phyloP scores from a whole-genome alignment of 2,888 invertebrate species.

The Crioceris asparagi region DNA sequence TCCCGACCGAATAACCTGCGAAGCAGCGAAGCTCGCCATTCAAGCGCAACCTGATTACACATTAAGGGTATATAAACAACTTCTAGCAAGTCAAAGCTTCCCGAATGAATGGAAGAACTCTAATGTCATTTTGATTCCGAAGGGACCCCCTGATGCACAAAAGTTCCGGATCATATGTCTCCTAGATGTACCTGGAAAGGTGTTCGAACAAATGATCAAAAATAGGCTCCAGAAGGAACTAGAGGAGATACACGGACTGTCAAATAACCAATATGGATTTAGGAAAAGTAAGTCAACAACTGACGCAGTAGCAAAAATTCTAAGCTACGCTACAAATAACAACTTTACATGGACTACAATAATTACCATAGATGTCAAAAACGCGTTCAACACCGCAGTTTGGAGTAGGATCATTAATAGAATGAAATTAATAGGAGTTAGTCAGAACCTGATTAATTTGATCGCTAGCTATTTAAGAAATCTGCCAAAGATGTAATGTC shows the following conservation, averaged over 20 bases:
- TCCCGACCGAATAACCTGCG: constrained; percentile 4
- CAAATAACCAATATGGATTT: constrained; percentile 5
- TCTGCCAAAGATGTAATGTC: constrained; percentile 1
- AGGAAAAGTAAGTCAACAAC: constrained; percentile 6
- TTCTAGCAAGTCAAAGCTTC: constrained; percentile 8
- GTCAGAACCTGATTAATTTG: not conserved
- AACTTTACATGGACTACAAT: too few species aligned
- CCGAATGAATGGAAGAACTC: constrained; percentile 12
- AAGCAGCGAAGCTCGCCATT: too few species aligned
- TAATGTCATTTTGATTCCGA: constrained; percentile 9
- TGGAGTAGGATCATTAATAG: not conserved
- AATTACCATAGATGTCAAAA: not conserved
- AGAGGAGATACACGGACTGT: not conserved
- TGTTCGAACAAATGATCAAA: constrained; percentile 9
- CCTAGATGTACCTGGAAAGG: constrained; percentile 8
- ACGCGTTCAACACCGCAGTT: too few species aligned
- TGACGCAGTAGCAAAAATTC: too few species aligned
- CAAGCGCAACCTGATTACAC: too few species aligned
- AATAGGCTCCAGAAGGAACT: constrained; percentile 5
- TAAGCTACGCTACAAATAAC: too few species aligned
- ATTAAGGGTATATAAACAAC: constrained; percentile 2
- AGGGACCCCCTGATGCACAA: not conserved
- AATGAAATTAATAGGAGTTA: constrained; percentile 3
- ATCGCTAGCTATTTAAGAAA: not conserved
- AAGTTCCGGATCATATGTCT: constrained; percentile 4